Evolutionary conservation across 2,113 vertebrate species (phyloP).

Genomic region (Oostethus manadensis): DNA sequence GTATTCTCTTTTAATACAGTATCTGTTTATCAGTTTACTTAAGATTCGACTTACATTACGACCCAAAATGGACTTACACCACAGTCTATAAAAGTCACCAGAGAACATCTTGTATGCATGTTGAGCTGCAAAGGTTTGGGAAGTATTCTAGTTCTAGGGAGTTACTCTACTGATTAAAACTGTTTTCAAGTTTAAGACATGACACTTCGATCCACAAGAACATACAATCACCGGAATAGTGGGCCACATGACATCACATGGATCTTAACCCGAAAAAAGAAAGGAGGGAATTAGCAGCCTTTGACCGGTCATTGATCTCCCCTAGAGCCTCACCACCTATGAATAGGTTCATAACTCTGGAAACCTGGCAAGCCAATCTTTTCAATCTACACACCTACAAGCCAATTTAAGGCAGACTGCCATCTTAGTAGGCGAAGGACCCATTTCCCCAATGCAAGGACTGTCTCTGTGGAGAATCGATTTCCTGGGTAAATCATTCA

Average conservation of each 20-base stretch:
- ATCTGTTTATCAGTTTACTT: too few species aligned
- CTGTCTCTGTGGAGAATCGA: conserved; percentile 8
- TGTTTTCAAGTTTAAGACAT: too few species aligned
- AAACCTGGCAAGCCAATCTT: conserved; percentile 25
- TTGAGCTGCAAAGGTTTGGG: too few species aligned
- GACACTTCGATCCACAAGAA: not conserved
- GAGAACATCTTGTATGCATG: too few species aligned
- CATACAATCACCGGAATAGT: conserved; percentile 5
- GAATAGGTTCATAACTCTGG: conserved; percentile 46
- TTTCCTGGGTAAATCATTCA: conserved; percentile 21
- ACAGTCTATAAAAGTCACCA: too few species aligned
- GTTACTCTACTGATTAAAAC: not conserved
- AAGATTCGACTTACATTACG: too few species aligned
- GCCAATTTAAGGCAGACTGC: conserved; percentile 25
- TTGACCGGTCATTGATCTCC: conserved; percentile 33
- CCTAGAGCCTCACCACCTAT: conserved; percentile 10
- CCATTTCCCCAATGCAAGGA: conserved; percentile 6
- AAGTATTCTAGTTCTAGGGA: not conserved
- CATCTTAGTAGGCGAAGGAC: conserved; percentile 2
- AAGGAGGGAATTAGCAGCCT: conserved; percentile 23
- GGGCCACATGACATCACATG: not conserved
- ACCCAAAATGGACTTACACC: too few species aligned
- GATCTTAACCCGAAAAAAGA: conserved; percentile 23
- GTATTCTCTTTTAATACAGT: too few species aligned
- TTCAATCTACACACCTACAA: conserved; percentile 25